phyloP scores from a whole-genome alignment of 2,113 vertebrate species.

The Nipponia nippon region DNA sequence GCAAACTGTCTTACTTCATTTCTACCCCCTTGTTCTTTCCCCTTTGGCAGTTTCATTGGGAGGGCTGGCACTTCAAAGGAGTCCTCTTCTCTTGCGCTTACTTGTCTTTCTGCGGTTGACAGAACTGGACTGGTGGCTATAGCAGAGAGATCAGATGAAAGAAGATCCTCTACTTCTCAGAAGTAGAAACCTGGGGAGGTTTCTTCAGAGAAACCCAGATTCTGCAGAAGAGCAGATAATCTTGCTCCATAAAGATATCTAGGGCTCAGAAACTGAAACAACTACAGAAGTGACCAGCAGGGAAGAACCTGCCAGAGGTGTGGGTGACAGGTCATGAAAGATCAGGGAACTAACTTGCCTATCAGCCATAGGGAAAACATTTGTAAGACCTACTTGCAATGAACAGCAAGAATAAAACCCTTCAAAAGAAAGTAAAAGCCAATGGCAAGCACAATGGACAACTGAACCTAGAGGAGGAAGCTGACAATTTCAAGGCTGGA shows the following conservation, averaged over 20 bases:
- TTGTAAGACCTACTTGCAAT: neutral
- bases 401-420: neutral
- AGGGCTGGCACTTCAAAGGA: neutral
- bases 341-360: neutral
- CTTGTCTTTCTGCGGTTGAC: neutral
- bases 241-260: neutral
- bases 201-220: neutral
- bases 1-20: neutral
- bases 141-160: neutral
- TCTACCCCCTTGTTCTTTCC: neutral
- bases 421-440: neutral
- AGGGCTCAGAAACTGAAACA: neutral
- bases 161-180: neutral
- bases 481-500: neutral
- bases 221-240: neutral
- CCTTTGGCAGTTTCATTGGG: neutral
- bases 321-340: neutral
- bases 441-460: neutral
- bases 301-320: neutral
- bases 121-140: neutral
- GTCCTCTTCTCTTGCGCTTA: neutral
- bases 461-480: neutral
- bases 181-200: neutral
- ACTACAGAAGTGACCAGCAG: neutral
- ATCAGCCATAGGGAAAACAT: neutral